Percentiles rank a stretch among this genome's conserved stretches.
These are phyloP conservation scores for Paratilapia polleni DNA, from an alignment of 2,113 vertebrate species.

Conservation along the genomic window DNA sequence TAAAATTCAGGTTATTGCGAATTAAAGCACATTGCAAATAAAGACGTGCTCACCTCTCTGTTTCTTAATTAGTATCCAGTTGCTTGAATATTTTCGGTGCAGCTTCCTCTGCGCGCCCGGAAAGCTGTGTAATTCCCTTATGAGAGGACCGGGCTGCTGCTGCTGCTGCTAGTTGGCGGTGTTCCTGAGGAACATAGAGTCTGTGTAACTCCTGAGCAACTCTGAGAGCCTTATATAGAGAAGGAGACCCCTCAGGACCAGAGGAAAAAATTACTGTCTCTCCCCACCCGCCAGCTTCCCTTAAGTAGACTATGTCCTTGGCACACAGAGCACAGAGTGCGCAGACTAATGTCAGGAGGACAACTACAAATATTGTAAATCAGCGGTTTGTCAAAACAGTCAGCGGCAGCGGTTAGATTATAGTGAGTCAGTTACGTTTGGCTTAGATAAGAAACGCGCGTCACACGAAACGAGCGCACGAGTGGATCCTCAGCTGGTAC, in stretches of 20 bases:
- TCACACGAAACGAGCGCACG: background rate
- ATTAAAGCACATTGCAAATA: background rate
- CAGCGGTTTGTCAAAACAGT: slow-evolving; percentile 26
- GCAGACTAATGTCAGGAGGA: slow-evolving; percentile 28
- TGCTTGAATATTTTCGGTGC: background rate
- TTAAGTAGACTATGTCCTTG: slow-evolving; percentile 69
- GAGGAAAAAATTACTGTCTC: slow-evolving; percentile 53
- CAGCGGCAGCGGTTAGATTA: background rate
- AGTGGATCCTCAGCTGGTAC: background rate
- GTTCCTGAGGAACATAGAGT: slow-evolving; percentile 50
- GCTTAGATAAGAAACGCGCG: background rate
- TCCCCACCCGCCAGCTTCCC: slow-evolving; percentile 39
- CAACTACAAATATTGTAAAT: slow-evolving; percentile 42
- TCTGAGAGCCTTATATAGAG: slow-evolving; percentile 81
- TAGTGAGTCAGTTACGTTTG: background rate
- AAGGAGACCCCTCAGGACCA: slow-evolving; percentile 69
- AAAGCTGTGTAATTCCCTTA: slow-evolving; percentile 59
- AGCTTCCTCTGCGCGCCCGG: slow-evolving; percentile 4
- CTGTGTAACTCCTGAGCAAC: slow-evolving; percentile 52
- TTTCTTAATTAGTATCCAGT: slow-evolving; percentile 25
- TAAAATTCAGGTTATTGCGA: background rate
- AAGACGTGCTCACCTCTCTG: slow-evolving; percentile 79
- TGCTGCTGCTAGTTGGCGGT: slow-evolving; percentile 48
- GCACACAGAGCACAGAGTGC: slow-evolving; percentile 32
- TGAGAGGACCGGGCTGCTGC: slow-evolving; percentile 21